Conservation (phyloP, 2,113 vertebrate genomes). For the Pangasianodon hypophthalmus region DNA sequence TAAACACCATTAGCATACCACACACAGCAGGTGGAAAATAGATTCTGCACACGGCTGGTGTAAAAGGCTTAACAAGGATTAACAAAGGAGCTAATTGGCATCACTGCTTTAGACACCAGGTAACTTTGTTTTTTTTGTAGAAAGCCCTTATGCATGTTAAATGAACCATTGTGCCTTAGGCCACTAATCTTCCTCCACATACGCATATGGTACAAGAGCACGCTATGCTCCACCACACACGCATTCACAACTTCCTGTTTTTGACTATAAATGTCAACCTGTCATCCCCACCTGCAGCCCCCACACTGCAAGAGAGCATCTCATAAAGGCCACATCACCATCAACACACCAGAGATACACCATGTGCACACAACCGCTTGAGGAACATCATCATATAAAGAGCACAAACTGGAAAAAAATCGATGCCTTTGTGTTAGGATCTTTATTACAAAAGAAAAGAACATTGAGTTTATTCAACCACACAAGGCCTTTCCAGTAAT, state of each 20-base stretch:
- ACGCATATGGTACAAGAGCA: neutral
- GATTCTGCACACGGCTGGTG: neutral
- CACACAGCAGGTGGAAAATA: neutral
- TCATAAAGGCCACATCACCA: conserved; percentile 27
- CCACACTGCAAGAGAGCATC: neutral
- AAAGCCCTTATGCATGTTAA: neutral
- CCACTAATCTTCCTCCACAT: neutral
- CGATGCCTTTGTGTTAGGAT: neutral
- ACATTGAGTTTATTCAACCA: conserved; percentile 31
- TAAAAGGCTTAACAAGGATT: neutral
- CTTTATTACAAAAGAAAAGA: conserved; percentile 41
- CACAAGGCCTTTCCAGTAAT: conserved; percentile 18
- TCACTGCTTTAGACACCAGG: neutral
- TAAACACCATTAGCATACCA: neutral
- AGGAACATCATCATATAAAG: neutral
- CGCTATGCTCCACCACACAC: neutral
- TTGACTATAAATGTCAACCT: conserved; percentile 22
- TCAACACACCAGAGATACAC: conserved; percentile 19
- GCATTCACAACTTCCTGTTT: conserved; percentile 29
- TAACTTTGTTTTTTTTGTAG: neutral
- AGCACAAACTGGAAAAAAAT: neutral
- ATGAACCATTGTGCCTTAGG: neutral
- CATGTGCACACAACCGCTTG: neutral
- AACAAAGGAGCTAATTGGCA: neutral
- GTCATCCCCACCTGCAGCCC: conserved; percentile 11